Evolutionary conservation across 2,888 invertebrate genomes (phyloP).

Genomic region (Sympetrum striolatum): DNA sequence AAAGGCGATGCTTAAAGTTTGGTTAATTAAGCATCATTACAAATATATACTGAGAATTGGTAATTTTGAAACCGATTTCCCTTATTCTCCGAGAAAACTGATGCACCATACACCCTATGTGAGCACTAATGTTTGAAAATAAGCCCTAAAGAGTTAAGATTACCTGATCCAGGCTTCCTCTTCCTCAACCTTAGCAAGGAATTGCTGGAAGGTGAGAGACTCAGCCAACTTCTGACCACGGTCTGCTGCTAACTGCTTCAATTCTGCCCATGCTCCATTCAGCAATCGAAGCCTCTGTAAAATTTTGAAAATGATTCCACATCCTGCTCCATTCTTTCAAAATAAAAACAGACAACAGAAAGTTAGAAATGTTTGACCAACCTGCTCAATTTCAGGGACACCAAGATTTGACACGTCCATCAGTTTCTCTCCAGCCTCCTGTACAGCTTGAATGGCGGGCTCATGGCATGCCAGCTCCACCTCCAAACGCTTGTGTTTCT

Average conservation of each 20-base stretch:
- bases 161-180: slow-evolving; percentile 97
- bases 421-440: slow-evolving; percentile 87
- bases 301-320: slow-evolving; percentile 46
- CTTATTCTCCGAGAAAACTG: no score
- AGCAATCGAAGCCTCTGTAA: slow-evolving; percentile 78
- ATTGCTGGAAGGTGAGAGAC: slow-evolving; percentile 96
- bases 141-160: not conserved
- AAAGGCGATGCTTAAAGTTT: no score
- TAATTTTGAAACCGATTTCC: no score
- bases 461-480: slow-evolving; percentile 97
- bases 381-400: slow-evolving; percentile 84
- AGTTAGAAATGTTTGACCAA: slow-evolving; percentile 46
- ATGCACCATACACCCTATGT: no score
- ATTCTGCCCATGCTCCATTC: slow-evolving; percentile 92
- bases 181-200: slow-evolving; percentile 96
- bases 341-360: not conserved
- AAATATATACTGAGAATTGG: no score
- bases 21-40: no score
- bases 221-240: slow-evolving; percentile 95
- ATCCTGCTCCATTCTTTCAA: not conserved
- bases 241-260: slow-evolving; percentile 84
- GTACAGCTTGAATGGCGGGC: slow-evolving; percentile 93
- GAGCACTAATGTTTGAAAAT: no score
- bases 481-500: slow-evolving; percentile 99
- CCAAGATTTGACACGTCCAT: slow-evolving; percentile 94